Evolutionary conservation across 2,113 vertebrate genomes (phyloP), one percentile per base, ranked within the genome.

Genomic region (Triplophysa tibetana): DNA sequence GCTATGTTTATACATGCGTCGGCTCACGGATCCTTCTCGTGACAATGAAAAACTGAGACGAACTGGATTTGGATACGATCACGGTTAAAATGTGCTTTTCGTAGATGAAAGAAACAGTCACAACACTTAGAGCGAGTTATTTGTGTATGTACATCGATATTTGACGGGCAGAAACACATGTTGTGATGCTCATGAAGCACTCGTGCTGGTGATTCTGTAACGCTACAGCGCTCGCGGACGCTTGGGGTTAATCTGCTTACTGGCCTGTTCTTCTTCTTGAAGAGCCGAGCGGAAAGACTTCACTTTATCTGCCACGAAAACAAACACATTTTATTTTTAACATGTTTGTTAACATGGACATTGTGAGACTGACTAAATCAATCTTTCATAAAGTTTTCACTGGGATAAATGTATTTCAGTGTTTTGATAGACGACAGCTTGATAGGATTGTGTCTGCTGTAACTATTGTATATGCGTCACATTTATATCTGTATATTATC

Each of bases 221-320:
- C 1, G 58, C 94, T 94, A 99, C 89, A 98, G 94, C 56, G 95
- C 94, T 63, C 95, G 94, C 82, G 96, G 95, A 91, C 95, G 95
- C 88, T 96, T 98, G n/a, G 95, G 96, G 86, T 95, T 97, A 81
- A 99, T 99, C 91, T 98, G 97, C 92, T 98, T 94, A 93, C 98
- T 99, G 65, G 98, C 97, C 84, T 98, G 96, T 86, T 99, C 98
- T 81, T 99, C 98, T 60, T 99, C 97, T 88, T 98, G 97, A 2
- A 99, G 93, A 29, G 96, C 87, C 75, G 95, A 93, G 54, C 97
- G 96, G 92, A 99, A 99, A 70, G 96, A 95, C 84, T 99, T 99
- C 88, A 99, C 97, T 95, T 99, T 99, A 90, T 98, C 97, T 97
- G 86, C 56, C 85, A 83, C 10, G 10, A 68, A 77, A 83, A 52